Evolutionary conservation across 2,797 vertebrate genomes (phyloP).

Genomic region (Odontamblyopus rebecca): DNA sequence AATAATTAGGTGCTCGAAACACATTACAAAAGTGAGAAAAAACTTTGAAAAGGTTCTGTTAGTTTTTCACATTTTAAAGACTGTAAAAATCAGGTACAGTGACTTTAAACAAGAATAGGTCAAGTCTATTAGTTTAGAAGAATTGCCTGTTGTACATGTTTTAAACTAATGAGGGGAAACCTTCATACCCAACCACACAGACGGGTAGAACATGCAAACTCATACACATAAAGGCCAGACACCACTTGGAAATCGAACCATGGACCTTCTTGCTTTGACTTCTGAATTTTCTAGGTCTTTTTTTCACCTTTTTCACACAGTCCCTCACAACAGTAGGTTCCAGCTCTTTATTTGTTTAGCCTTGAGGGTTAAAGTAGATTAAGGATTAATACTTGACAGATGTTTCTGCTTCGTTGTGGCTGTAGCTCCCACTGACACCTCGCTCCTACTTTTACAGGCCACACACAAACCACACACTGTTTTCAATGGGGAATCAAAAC

Average conservation of each 20-base stretch:
- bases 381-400: slow-evolving; percentile 58
- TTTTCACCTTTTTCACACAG: background rate
- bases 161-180: too few relatives aligned
- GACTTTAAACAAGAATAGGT: too few relatives aligned
- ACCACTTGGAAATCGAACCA: too few relatives aligned
- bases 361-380: slow-evolving; percentile 53
- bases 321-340: slow-evolving; percentile 19
- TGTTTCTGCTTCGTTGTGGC: slow-evolving; percentile 52
- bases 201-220: background rate
- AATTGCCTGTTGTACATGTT: too few relatives aligned
- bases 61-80: too few relatives aligned
- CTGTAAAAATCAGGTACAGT: too few relatives aligned
- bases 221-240: too few relatives aligned
- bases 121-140: too few relatives aligned
- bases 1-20: too few relatives aligned
- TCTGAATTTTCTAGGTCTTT: background rate
- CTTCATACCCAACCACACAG: background rate
- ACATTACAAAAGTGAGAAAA: too few relatives aligned
- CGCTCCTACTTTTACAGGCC: slow-evolving; percentile 43
- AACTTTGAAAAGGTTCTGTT: too few relatives aligned
- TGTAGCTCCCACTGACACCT: slow-evolving; percentile 33
- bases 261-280: too few relatives aligned
- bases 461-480: slow-evolving; percentile 17
- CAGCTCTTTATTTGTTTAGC: slow-evolving; percentile 19
- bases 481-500: background rate